Percentiles rank a stretch among this genome's conserved stretches.
phyloP scores from a whole-genome alignment of 2,113 vertebrate genomes.

The Scatophagus argus region DNA sequence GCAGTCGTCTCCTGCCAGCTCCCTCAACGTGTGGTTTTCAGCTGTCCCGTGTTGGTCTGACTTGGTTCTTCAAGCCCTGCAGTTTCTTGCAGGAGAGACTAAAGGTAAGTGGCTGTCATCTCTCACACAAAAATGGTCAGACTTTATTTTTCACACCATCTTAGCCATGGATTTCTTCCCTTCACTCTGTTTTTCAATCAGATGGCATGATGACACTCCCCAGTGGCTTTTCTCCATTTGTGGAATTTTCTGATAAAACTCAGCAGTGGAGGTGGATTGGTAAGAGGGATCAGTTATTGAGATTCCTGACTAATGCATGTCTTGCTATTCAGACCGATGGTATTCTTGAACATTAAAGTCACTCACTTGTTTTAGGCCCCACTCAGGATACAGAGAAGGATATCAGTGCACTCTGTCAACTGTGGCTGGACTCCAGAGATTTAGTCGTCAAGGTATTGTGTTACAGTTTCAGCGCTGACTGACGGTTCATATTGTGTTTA shows the following conservation, averaged over 20 bases:
- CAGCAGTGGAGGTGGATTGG: constrained; percentile 97
- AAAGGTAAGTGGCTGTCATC: constrained; percentile 82
- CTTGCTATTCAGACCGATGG: background rate
- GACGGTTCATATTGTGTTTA: background rate
- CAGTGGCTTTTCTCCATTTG: constrained; percentile 92
- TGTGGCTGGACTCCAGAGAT: constrained; percentile 98
- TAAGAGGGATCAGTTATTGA: constrained; percentile 72
- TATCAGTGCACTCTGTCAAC: constrained; percentile 91
- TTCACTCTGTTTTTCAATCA: constrained; percentile 39
- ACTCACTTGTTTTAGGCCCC: constrained; percentile 81
- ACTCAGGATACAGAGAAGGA: constrained; percentile 94
- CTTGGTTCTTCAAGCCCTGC: constrained; percentile 90
- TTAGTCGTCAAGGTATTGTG: constrained; percentile 90
- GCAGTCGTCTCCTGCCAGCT: constrained; percentile 93
- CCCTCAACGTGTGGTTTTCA: constrained; percentile 95
- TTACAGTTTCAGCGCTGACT: background rate
- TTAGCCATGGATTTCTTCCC: background rate
- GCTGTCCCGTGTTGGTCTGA: constrained; percentile 94
- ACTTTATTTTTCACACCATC: background rate
- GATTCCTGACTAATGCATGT: background rate
- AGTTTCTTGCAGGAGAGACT: constrained; percentile 94
- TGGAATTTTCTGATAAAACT: constrained; percentile 92
- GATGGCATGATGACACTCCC: constrained; percentile 86
- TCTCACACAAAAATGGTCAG: background rate
- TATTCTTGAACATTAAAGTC: background rate